phyloP scores from a whole-genome alignment of 2,888 invertebrate species.

The Anorthoa munda region DNA sequence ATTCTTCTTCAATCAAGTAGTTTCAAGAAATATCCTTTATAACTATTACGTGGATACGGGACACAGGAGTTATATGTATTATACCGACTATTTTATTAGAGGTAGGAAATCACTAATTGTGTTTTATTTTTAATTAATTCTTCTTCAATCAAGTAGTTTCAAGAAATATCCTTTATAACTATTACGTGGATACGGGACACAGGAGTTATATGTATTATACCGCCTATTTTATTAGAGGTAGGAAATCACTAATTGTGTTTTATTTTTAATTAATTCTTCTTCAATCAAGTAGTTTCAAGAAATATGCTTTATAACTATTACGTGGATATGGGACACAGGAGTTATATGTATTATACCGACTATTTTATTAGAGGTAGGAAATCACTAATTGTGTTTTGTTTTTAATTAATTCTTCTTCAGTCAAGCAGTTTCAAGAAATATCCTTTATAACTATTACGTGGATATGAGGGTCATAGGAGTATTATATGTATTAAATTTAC shows the following conservation, averaged over 20 bases:
- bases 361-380: conserved; percentile 6
- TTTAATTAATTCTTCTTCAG: conserved; percentile 7
- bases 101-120: not conserved
- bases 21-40: conserved; percentile 55
- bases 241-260: not conserved
- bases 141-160: not conserved
- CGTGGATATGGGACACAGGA: conserved; percentile 3
- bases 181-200: conserved; percentile 22
- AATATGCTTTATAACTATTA: conserved; percentile 60
- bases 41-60: conserved; percentile 36
- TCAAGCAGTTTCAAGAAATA: not conserved
- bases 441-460: too few species aligned
- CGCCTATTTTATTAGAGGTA: conserved; percentile 3
- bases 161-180: conserved; percentile 59
- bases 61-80: not conserved
- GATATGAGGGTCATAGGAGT: too few species aligned
- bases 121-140: conserved; percentile 5
- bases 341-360: not conserved
- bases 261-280: conserved; percentile 5
- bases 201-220: not conserved
- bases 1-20: not conserved
- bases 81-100: conserved; percentile 2
- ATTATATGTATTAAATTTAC: too few species aligned
- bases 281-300: not conserved
- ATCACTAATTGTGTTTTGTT: not conserved